These are phyloP conservation scores for Steinernema feltiae DNA, from an alignment of 1,140 invertebrate species.

Conservation along the genomic window DNA sequence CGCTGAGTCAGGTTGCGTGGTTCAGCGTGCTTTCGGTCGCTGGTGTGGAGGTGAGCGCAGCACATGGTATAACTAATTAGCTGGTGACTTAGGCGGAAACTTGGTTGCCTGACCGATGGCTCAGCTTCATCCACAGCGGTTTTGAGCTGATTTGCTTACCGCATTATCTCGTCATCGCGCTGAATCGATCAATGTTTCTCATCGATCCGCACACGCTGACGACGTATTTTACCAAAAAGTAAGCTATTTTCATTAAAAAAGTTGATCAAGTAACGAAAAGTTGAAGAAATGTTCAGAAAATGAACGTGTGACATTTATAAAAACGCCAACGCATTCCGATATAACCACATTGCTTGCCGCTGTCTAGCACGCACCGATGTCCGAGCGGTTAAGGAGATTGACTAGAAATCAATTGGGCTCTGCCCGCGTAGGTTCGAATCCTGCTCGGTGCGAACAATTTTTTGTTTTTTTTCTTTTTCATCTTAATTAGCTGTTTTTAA, in stretches of 20 bases:
- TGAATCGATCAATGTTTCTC: not conserved
- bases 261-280: not conserved
- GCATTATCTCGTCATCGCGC: not conserved
- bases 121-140: not conserved
- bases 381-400: conserved; percentile 33
- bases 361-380: conserved; percentile 32
- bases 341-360: too few species aligned
- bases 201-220: not conserved
- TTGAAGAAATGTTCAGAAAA: too few species aligned
- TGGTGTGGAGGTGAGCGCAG: not conserved
- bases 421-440: conserved; percentile 36
- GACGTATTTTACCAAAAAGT: not conserved
- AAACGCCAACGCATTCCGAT: too few species aligned
- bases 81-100: not conserved
- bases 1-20: not conserved
- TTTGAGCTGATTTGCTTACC: not conserved
- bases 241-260: not conserved
- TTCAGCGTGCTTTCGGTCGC: not conserved
- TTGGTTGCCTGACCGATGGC: not conserved
- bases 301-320: too few species aligned
- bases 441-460: conserved; percentile 24
- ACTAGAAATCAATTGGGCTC: conserved; percentile 34
- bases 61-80: not conserved
- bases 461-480: too few species aligned
- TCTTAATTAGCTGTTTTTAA: too few species aligned